Conservation (phyloP, 1,140 invertebrate species). For the Anastrepha ludens region DNA sequence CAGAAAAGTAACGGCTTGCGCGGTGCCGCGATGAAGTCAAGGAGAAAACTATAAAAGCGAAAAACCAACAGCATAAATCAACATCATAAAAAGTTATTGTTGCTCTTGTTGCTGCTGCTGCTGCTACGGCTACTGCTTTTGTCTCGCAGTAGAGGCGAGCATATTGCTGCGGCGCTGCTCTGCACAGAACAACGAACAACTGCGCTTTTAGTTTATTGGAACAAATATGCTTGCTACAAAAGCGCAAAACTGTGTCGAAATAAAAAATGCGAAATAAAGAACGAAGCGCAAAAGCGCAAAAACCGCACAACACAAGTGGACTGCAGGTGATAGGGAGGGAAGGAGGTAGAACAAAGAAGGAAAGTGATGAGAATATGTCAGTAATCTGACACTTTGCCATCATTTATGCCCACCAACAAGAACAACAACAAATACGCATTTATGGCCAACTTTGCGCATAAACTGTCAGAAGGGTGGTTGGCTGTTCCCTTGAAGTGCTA, state of each 20-base stretch:
- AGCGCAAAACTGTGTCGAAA: constrained; percentile 1
- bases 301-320: background rate
- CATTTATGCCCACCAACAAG: constrained; percentile 8
- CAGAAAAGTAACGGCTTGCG: constrained; percentile 43
- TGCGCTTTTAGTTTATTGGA: constrained; percentile 35
- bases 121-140: background rate
- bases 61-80: constrained; percentile 47
- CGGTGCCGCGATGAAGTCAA: constrained; percentile 13
- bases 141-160: background rate
- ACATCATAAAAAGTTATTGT: constrained; percentile 17
- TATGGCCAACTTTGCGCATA: constrained; percentile 4
- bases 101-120: background rate
- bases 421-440: background rate
- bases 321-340: background rate
- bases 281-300: background rate
- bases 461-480: background rate
- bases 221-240: background rate
- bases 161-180: background rate
- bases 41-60: constrained; percentile 47
- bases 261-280: background rate
- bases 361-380: constrained; percentile 49
- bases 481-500: background rate
- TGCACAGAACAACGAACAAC: background rate
- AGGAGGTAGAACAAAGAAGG: background rate
- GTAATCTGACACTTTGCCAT: constrained; percentile 51